Percentiles rank a stretch among this genome's conserved stretches.
phyloP scores from a whole-genome alignment of 1,140 invertebrate species.

The Hypsibius dujardini region DNA sequence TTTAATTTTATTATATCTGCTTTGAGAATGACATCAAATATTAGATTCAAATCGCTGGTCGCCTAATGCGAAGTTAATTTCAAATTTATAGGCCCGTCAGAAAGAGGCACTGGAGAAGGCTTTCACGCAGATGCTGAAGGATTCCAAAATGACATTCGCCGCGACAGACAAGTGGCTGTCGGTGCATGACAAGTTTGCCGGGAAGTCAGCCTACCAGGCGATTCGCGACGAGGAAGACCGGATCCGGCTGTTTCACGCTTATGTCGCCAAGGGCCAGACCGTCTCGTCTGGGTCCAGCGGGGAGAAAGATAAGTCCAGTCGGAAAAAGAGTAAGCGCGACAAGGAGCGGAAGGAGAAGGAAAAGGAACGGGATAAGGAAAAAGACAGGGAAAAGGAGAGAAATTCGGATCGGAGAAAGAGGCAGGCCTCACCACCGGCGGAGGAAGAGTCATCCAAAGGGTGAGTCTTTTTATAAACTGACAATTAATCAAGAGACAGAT shows the following conservation, averaged over 20 bases:
- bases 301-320: background rate
- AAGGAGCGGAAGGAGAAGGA: background rate
- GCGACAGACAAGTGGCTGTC: background rate
- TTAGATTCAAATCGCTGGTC: too few relatives aligned
- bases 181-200: background rate
- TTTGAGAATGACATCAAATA: too few relatives aligned
- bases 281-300: too few relatives aligned
- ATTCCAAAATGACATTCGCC: background rate
- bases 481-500: too few relatives aligned
- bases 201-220: background rate
- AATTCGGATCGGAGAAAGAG: too few relatives aligned
- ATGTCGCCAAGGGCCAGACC: background rate
- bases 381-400: background rate
- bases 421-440: too few relatives aligned
- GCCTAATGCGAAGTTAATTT: too few relatives aligned
- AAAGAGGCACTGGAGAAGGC: background rate
- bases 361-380: background rate
- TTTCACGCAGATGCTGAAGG: background rate
- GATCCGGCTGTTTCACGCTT: background rate
- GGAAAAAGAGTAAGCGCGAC: slow-evolving; percentile 7
- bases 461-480: too few relatives aligned
- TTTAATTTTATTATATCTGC: too few relatives aligned
- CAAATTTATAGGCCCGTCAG: too few relatives aligned
- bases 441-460: too few relatives aligned
- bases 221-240: background rate